Conservation (phyloP, 1,140 invertebrate species). For the Eurosta solidaginis region DNA sequence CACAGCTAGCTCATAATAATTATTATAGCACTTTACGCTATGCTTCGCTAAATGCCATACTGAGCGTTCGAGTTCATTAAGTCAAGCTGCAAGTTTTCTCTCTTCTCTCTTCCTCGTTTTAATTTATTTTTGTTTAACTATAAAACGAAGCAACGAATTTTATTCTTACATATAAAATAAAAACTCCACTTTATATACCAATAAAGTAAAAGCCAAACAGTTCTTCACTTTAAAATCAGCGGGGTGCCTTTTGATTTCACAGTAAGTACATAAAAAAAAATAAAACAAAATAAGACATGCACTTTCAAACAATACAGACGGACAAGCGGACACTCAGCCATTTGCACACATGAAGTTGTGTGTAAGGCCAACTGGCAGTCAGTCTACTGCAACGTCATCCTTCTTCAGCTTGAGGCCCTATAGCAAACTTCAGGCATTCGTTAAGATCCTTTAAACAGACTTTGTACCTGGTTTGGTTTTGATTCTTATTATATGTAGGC, state of each 20-base stretch:
- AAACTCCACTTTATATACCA: not conserved
- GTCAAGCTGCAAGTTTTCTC: not conserved
- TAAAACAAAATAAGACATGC: too few species aligned
- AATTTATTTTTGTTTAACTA: not conserved
- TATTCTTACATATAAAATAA: not conserved
- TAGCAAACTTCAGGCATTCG: too few species aligned
- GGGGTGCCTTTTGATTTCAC: not conserved
- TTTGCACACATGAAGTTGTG: too few species aligned
- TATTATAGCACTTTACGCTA: not conserved
- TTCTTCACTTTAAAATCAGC: not conserved
- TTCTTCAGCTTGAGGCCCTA: too few species aligned
- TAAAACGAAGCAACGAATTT: not conserved
- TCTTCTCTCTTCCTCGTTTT: not conserved
- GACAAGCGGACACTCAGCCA: too few species aligned
- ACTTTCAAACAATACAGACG: too few species aligned
- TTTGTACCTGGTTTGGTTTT: too few species aligned
- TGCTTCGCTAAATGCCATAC: not conserved
- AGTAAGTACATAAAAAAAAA: not conserved
- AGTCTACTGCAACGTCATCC: too few species aligned
- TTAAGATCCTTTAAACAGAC: too few species aligned
- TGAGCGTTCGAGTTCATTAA: slow-evolving; percentile 8
- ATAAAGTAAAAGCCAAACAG: not conserved
- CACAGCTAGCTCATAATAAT: not conserved
- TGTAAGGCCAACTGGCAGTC: too few species aligned
- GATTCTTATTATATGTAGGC: not conserved